Evolutionary conservation across 1,140 invertebrate species (phyloP).

Genomic region (Drosophila auraria): DNA sequence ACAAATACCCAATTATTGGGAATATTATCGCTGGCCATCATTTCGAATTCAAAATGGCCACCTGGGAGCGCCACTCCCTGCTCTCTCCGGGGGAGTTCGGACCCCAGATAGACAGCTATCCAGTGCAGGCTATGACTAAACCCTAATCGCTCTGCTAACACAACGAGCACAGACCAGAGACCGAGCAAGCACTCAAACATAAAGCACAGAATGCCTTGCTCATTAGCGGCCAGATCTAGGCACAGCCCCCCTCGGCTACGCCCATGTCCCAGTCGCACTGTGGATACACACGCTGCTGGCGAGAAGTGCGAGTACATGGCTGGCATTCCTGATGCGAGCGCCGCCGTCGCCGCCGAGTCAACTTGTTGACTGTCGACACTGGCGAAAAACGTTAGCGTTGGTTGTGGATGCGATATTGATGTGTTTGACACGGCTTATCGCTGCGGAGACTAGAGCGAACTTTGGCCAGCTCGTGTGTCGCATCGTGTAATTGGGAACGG

Average conservation of each 20-base stretch:
- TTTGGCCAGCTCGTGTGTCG: slow-evolving; percentile 26
- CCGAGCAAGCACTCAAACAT: slow-evolving; percentile 9
- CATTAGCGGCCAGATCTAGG: slow-evolving; percentile 32
- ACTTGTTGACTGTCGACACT: slow-evolving; percentile 50
- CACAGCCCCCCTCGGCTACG: background rate
- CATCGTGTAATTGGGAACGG: slow-evolving; percentile 17
- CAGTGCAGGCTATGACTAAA: slow-evolving; percentile 9
- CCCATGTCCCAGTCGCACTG: slow-evolving; percentile 9
- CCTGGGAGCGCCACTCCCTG: background rate
- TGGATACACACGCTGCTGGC: slow-evolving; percentile 4
- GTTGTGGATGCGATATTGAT: slow-evolving; percentile 7
- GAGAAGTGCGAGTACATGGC: slow-evolving; percentile 30
- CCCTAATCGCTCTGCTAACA: slow-evolving; percentile 31
- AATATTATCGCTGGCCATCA: slow-evolving; percentile 22
- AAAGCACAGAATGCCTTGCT: slow-evolving; percentile 39
- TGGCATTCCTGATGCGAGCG: slow-evolving; percentile 34
- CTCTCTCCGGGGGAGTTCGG: background rate
- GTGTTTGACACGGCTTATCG: slow-evolving; percentile 28
- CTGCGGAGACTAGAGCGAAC: slow-evolving; percentile 8
- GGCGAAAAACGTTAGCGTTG: slow-evolving; percentile 15
- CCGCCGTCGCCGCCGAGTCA: background rate
- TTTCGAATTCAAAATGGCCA: slow-evolving; percentile 31
- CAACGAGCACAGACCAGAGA: slow-evolving; percentile 7
- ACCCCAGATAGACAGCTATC: background rate
- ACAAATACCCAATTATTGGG: slow-evolving; percentile 10